Evolutionary conservation across 2,888 invertebrate genomes (phyloP).

Genomic region (Lypha dubia): DNA sequence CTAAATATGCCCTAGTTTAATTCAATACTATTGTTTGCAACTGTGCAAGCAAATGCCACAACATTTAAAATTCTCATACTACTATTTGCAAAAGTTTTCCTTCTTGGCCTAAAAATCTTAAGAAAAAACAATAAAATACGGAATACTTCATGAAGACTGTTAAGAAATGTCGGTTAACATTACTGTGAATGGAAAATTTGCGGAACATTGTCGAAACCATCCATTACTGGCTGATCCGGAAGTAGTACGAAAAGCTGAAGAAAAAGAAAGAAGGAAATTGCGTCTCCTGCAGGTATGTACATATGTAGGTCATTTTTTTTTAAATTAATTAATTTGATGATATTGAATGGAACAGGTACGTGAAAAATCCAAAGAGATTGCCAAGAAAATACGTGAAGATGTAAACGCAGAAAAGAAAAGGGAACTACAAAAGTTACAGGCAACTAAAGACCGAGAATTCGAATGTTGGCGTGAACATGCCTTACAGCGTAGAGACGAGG

Average conservation of each 20-base stretch:
- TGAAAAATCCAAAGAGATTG: conserved; percentile 86
- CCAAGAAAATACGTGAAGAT: conserved; percentile 84
- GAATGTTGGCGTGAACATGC: conserved; percentile 84
- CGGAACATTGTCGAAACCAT: conserved; percentile 83
- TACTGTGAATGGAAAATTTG: conserved; percentile 85
- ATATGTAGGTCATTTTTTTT: conserved; percentile 79
- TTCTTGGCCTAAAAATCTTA: conserved; percentile 15
- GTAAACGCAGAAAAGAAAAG: conserved; percentile 84
- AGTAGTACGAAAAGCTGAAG: conserved; percentile 84
- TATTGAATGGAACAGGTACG: conserved; percentile 84
- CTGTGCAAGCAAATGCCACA: conserved; percentile 46
- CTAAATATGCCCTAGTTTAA: background rate
- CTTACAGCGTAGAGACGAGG: conserved; percentile 82
- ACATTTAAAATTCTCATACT: conserved; percentile 55
- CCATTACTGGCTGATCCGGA: conserved; percentile 83
- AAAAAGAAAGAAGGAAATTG: conserved; percentile 85
- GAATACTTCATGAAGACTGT: conserved; percentile 17
- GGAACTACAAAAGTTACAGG: conserved; percentile 84
- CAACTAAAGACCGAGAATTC: conserved; percentile 84
- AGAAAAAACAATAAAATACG: background rate
- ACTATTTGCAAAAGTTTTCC: background rate
- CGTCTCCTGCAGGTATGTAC: conserved; percentile 87
- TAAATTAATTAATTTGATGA: conserved; percentile 12
- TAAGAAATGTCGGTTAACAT: conserved; percentile 86
- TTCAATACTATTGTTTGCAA: conserved; percentile 8